Evolutionary conservation across 2,888 invertebrate genomes (phyloP), one percentile per base, ranked within the genome.

Genomic region (Cynaeus angustus): DNA sequence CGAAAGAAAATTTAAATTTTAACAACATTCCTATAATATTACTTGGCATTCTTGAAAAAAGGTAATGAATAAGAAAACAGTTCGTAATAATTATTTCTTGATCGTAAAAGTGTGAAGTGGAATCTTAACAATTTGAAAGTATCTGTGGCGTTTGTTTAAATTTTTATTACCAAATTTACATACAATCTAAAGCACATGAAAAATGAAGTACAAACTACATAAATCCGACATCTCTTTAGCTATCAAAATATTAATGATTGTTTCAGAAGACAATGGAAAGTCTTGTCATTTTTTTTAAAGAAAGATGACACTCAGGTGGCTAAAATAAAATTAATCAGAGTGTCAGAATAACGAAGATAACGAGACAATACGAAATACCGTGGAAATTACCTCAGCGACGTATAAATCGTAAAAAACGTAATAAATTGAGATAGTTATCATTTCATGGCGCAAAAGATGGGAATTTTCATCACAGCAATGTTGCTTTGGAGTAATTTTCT

Each of bases 361-460:
- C 43, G 43, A 58, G 16, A 58, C 58, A 58, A 41, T 26, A 58
- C 58, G 13, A 38, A 16, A 38, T 55, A 38, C 16, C 37, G 16
- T 55, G 38, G 55, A 55, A 55, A 21, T 55, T 16, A 12, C 13
- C 30, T 55, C 7, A 14, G 26, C 16, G 55, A 8, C 21, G 16
- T 10, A 56, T 14, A 43, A 58, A 58, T 43, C 58, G 58, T 28
- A 58, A 58, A 58, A 58, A 58, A 58, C 21, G 58, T 58, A 41
- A 58, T 58, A 58, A 58, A 41, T 58, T 41, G 43, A 58, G 58
- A 58, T 43, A 45, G 58, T 58, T 58, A 58, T 43, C 43, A 58
- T 58, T 58, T 58, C 26, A 58, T 26, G 43, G 43, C 43, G 58
- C 58, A 58, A 26, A 41, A 58, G 43, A 58, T 58, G 58, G 41